A percentile compares a stretch with the other conserved stretches of the same genome.
These are phyloP conservation scores for Petrolisthes manimaculis DNA, from an alignment of 2,888 invertebrate genomes.

Conservation along the genomic window DNA sequence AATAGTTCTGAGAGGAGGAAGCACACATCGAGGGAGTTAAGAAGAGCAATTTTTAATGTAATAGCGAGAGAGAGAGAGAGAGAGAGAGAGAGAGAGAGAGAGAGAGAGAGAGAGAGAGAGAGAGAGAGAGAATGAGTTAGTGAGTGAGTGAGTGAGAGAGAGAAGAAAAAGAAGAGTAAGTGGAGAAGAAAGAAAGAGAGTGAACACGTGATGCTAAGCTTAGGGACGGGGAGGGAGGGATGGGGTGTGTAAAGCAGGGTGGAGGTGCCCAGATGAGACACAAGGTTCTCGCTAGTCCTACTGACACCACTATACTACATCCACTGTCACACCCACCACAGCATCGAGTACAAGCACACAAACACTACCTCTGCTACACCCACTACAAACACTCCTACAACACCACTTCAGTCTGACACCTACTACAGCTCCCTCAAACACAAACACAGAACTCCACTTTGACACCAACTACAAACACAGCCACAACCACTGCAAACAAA, in stretches of 20 bases:
- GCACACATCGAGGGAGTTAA: no score
- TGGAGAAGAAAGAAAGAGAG: neutral
- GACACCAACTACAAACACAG: neutral
- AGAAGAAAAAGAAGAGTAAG: neutral
- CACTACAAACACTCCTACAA: neutral
- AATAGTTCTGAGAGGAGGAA: no score
- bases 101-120: neutral
- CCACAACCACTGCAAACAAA: no score
- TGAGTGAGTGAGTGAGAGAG: neutral
- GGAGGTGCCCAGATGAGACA: slow-evolving; percentile 32
- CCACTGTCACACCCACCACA: neutral
- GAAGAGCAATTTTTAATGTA: neutral
- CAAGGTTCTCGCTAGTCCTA: neutral
- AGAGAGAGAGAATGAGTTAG: neutral
- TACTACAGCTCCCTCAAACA: neutral
- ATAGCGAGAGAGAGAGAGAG: neutral
- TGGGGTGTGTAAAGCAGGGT: slow-evolving; percentile 14
- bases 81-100: neutral
- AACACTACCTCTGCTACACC: neutral
- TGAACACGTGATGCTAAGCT: neutral
- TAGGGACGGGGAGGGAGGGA: slow-evolving; percentile 16
- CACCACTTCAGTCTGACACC: neutral
- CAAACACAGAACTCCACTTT: neutral
- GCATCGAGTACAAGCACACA: neutral
- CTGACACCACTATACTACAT: neutral